Conservation (phyloP, 2,888 invertebrate species). For the Corythucha ciliata region DNA sequence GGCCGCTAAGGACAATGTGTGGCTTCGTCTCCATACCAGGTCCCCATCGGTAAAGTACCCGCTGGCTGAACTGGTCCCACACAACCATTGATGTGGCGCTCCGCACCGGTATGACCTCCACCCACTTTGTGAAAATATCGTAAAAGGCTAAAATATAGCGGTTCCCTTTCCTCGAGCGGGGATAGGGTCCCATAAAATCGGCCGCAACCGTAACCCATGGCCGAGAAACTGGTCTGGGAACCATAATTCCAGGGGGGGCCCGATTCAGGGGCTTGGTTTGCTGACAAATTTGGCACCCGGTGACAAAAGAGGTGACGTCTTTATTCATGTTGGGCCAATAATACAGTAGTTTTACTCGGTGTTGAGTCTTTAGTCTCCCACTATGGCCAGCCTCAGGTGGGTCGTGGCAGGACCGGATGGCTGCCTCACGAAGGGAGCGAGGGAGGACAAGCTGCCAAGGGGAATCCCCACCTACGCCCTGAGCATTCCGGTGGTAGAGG, state of each 20-base stretch:
- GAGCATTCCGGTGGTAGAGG: too few relatives aligned
- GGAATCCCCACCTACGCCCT: not conserved
- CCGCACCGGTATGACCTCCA: too few relatives aligned
- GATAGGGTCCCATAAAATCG: constrained; percentile 25
- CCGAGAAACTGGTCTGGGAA: not conserved
- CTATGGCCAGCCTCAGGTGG: constrained; percentile 7
- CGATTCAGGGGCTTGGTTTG: not conserved
- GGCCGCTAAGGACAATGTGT: too few relatives aligned
- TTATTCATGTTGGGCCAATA: constrained; percentile 2
- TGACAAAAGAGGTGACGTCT: not conserved
- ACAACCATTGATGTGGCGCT: too few relatives aligned
- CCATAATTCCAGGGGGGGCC: constrained; percentile 7
- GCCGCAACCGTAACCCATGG: constrained; percentile 30
- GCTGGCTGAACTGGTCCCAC: too few relatives aligned
- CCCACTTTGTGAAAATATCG: not conserved
- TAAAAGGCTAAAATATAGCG: not conserved
- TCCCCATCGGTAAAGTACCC: too few relatives aligned
- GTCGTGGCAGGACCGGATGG: constrained; percentile 2
- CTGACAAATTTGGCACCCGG: not conserved
- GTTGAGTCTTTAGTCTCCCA: constrained; percentile 16
- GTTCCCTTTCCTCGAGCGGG: constrained; percentile 6
- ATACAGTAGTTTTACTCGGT: constrained; percentile 1
- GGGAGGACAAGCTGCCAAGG: not conserved
- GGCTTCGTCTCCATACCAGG: too few relatives aligned
- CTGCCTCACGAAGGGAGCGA: not conserved